phyloP scores from a whole-genome alignment of 2,113 vertebrate genomes.

The Cebus imitator region DNA sequence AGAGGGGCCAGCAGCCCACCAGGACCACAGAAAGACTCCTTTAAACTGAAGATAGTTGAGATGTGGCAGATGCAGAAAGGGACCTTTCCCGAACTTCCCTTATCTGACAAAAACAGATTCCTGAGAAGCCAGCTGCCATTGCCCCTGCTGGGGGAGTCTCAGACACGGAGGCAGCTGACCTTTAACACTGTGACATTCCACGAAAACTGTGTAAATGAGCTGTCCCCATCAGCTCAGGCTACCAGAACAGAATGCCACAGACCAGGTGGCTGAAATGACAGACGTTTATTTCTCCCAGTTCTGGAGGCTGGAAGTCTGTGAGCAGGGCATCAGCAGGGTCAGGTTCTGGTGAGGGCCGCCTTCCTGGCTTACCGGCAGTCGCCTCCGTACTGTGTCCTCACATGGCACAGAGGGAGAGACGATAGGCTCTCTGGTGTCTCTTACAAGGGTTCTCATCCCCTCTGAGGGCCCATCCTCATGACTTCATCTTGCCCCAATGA shows the following conservation, averaged over 20 bases:
- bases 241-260: not conserved
- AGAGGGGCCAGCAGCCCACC: not conserved
- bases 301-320: not conserved
- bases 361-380: not conserved
- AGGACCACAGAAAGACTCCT: not conserved
- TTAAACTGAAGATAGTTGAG: not conserved
- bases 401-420: not conserved
- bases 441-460: not conserved
- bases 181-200: not conserved
- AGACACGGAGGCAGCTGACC: not conserved
- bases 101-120: not conserved
- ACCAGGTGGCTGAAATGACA: too few relatives aligned
- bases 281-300: too few relatives aligned
- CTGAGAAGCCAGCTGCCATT: not conserved
- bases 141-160: rapidly evolving
- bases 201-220: not conserved
- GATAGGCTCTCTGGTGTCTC: not conserved
- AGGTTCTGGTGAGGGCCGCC: not conserved
- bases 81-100: not conserved
- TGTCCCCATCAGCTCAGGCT: not conserved
- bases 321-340: rapidly evolving
- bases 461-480: not conserved
- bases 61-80: not conserved
- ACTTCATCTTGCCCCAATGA: not conserved
- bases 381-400: not conserved